A percentile compares a stretch with the other conserved stretches of the same genome.
These are phyloP conservation scores for Dorcus parallelipipedus DNA, from an alignment of 2,888 invertebrate species.

Conservation along the genomic window DNA sequence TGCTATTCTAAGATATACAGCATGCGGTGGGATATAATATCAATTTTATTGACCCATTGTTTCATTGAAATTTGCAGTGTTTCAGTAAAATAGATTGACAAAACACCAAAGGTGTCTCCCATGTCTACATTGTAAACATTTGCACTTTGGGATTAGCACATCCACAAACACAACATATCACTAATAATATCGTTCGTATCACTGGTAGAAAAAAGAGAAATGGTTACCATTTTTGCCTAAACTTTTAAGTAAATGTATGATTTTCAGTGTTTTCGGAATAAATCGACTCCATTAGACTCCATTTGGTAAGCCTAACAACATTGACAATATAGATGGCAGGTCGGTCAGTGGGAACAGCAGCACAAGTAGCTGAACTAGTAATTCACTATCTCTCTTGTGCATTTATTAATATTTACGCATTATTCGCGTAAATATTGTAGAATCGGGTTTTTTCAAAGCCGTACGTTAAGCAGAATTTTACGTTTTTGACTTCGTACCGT, in stretches of 20 bases:
- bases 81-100: slow-evolving; percentile 45
- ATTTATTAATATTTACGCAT: slow-evolving; percentile 1
- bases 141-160: slow-evolving; percentile 43
- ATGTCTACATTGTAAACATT: slow-evolving; percentile 53
- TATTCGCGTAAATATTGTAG: background rate
- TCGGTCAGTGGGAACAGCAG: slow-evolving; percentile 24
- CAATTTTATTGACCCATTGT: slow-evolving; percentile 6
- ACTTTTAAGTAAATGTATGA: slow-evolving; percentile 49
- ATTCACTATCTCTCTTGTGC: slow-evolving; percentile 16
- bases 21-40: slow-evolving; percentile 3
- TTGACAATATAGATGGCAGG: slow-evolving; percentile 78
- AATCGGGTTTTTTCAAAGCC: no score
- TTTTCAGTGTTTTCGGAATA: slow-evolving; percentile 63
- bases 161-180: slow-evolving; percentile 40
- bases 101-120: slow-evolving; percentile 52
- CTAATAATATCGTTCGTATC: slow-evolving; percentile 35
- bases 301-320: slow-evolving; percentile 64
- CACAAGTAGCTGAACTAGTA: slow-evolving; percentile 18
- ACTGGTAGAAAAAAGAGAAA: slow-evolving; percentile 34
- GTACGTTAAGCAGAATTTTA: no score
- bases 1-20: slow-evolving; percentile 1
- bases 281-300: slow-evolving; percentile 63
- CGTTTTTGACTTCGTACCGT: slow-evolving; percentile 1
- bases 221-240: slow-evolving; percentile 51
- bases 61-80: slow-evolving; percentile 25